These are phyloP conservation scores for Mustela lutreola DNA, from an alignment of 2,113 vertebrate genomes.

Conservation along the genomic window DNA sequence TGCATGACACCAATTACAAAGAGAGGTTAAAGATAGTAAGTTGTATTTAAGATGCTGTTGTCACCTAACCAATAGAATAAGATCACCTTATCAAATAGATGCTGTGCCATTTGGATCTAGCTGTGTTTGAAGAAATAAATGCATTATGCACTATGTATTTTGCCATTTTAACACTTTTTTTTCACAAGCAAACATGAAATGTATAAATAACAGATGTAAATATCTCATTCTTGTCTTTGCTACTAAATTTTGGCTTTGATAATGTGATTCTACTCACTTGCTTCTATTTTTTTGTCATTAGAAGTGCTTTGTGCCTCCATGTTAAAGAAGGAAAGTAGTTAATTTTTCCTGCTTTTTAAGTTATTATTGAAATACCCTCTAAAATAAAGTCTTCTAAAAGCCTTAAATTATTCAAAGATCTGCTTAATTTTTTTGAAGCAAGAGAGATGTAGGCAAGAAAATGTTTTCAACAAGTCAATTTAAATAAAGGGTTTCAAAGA, in stretches of 20 bases:
- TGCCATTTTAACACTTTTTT: neutral
- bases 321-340: neutral
- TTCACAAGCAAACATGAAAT: neutral
- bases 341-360: neutral
- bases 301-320: neutral
- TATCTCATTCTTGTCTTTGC: neutral
- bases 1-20: no score
- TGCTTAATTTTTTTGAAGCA: constrained; percentile 23
- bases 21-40: neutral
- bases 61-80: neutral
- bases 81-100: neutral
- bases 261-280: neutral
- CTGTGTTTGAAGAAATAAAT: neutral
- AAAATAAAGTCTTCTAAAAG: neutral
- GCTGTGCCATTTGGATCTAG: neutral
- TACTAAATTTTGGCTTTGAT: neutral
- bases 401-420: neutral
- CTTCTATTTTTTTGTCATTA: neutral
- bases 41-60: neutral
- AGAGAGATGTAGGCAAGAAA: constrained; percentile 22
- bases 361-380: constrained; percentile 1
- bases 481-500: constrained; percentile 70
- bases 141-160: neutral
- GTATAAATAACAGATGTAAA: neutral
- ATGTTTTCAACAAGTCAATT: constrained; percentile 61